A percentile compares a stretch with the other conserved stretches of the same genome.
Conservation (phyloP, 2,888 invertebrate genomes). For the Rotaria sp. region DNA sequence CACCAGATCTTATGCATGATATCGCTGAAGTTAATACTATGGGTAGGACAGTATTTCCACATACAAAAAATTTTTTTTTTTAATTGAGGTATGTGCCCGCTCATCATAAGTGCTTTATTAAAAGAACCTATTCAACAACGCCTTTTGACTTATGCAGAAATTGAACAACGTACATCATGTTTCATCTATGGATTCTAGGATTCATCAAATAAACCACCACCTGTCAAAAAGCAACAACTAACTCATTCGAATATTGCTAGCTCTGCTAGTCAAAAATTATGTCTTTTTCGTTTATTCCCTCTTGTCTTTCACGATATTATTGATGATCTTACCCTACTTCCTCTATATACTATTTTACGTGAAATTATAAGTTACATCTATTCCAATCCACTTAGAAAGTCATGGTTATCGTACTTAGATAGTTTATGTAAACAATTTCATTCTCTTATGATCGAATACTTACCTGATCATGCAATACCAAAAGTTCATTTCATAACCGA, state of each 20-base stretch:
- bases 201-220: background rate
- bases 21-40: background rate
- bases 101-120: background rate
- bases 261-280: background rate
- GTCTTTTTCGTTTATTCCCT: background rate
- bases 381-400: background rate
- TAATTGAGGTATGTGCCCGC: background rate
- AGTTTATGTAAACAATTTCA: background rate
- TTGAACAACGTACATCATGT: background rate
- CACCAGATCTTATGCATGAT: background rate
- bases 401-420: background rate
- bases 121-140: background rate
- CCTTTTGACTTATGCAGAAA: too few species aligned
- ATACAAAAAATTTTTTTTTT: background rate
- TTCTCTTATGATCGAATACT: background rate
- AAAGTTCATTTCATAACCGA: background rate
- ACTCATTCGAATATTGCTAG: background rate
- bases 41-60: background rate
- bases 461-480: background rate
- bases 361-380: background rate
- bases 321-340: background rate
- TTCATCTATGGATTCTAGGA: background rate
- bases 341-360: background rate
- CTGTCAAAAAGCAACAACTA: background rate
- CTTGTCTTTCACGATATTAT: background rate